phyloP scores from a whole-genome alignment of 2,113 vertebrate genomes.

The Menidia beryllina region DNA sequence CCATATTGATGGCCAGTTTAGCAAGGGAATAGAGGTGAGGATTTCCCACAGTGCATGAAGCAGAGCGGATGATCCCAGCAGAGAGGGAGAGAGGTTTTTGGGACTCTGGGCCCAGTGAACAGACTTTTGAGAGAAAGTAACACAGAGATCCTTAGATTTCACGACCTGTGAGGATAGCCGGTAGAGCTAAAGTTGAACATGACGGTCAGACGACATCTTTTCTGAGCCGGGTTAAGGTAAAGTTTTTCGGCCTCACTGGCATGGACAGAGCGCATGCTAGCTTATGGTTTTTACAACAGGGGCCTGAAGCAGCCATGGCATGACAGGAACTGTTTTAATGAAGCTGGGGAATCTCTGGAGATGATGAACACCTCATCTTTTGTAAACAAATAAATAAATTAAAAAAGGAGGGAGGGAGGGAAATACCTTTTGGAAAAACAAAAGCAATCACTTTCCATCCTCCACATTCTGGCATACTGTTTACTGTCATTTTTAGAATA shows the following conservation, averaged over 20 bases:
- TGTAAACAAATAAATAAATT: too few relatives aligned
- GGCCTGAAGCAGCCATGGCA: slow-evolving; percentile 32
- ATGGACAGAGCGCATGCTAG: slow-evolving; percentile 42
- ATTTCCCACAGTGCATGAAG: slow-evolving; percentile 26
- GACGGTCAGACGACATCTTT: slow-evolving; percentile 39
- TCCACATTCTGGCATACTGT: slow-evolving; percentile 19
- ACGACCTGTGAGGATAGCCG: neutral
- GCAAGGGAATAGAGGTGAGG: slow-evolving; percentile 49
- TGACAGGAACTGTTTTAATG: slow-evolving; percentile 52
- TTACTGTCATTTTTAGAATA: slow-evolving; percentile 33
- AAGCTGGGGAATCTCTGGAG: slow-evolving; percentile 22
- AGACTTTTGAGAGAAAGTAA: slow-evolving; percentile 20
- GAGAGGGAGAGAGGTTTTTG: slow-evolving; percentile 43
- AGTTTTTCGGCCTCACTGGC: slow-evolving; percentile 39
- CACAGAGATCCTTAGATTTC: slow-evolving; percentile 1
- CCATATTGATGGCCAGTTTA: slow-evolving; percentile 74
- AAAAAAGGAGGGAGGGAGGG: too few relatives aligned
- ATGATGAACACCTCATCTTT: slow-evolving; percentile 54
- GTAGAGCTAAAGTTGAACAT: slow-evolving; percentile 30
- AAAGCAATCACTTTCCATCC: slow-evolving; percentile 14
- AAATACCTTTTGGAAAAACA: slow-evolving; percentile 40
- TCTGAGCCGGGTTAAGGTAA: slow-evolving; percentile 34
- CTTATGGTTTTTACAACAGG: slow-evolving; percentile 47
- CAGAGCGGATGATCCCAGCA: slow-evolving; percentile 27
- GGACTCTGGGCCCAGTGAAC: slow-evolving; percentile 29